These are phyloP conservation scores for Lampropteryx suffumata DNA, from an alignment of 2,888 invertebrate species.

Conservation along the genomic window DNA sequence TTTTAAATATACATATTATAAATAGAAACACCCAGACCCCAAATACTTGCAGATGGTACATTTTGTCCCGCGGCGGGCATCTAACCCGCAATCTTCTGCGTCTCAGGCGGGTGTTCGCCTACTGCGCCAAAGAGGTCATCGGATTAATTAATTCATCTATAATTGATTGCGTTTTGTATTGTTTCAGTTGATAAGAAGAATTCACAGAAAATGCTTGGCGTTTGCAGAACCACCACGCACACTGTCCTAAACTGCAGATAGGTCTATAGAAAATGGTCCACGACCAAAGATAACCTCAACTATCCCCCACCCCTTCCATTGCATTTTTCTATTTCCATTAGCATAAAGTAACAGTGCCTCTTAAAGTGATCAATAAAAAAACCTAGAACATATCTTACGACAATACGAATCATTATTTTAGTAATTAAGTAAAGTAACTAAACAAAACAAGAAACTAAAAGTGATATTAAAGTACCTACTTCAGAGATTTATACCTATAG, in stretches of 20 bases:
- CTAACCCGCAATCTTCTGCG: no score
- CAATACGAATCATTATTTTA: constrained; percentile 43
- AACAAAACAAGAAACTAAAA: constrained; percentile 18
- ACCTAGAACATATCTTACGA: constrained; percentile 54
- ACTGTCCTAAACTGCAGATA: constrained; percentile 61
- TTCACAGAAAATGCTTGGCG: constrained; percentile 48
- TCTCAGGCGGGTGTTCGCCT: no score
- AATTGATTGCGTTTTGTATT: no score
- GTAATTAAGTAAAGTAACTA: constrained; percentile 19
- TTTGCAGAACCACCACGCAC: constrained; percentile 43
- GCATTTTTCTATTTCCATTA: constrained; percentile 34
- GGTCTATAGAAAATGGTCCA: constrained; percentile 55
- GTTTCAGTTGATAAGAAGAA: constrained; percentile 51
- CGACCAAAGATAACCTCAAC: constrained; percentile 56
- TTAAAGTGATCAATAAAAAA: constrained; percentile 34
- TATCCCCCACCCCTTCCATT: constrained; percentile 43
- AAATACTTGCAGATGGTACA: no score
- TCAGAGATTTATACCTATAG: constrained; percentile 19
- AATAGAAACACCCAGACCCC: no score
- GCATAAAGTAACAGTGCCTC: constrained; percentile 39
- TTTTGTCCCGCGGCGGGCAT: no score
- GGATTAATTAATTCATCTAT: no score
- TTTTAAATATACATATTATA: no score
- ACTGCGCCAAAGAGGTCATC: no score
- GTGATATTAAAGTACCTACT: constrained; percentile 36